Evolutionary conservation across 1,140 invertebrate species (phyloP), one percentile per base, ranked within the genome.

Genomic region (Elysia chlorotica): DNA sequence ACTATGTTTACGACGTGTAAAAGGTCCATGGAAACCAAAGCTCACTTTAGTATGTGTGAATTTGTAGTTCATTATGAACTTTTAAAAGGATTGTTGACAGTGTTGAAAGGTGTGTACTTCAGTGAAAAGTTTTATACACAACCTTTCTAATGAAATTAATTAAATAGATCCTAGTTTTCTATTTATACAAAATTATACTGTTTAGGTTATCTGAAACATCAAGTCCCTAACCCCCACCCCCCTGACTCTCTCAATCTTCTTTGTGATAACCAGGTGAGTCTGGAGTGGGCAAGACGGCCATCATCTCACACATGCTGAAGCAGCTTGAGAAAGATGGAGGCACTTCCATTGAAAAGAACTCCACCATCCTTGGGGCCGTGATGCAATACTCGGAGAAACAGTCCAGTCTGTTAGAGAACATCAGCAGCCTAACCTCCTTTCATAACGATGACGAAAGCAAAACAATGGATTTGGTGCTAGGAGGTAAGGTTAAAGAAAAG

Each of bases 181-280:
- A n/a, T 62, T 35, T n/a, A n/a, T n/a, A n/a, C n/a, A n/a, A n/a
- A n/a, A n/a, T n/a, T n/a, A n/a, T n/a, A n/a, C n/a, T n/a, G n/a
- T n/a, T n/a, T n/a, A n/a, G n/a, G n/a, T n/a, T n/a, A n/a, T n/a
- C n/a, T n/a, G n/a, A n/a, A n/a, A n/a, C n/a, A n/a, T n/a, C n/a
- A n/a, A n/a, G n/a, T n/a, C n/a, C n/a, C n/a, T n/a, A n/a, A n/a
- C n/a, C n/a, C n/a, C n/a, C n/a, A n/a, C n/a, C n/a, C n/a, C n/a
- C n/a, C n/a, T n/a, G n/a, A n/a, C n/a, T n/a, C n/a, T n/a, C n/a
- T n/a, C n/a, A n/a, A n/a, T n/a, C n/a, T n/a, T n/a, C n/a, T n/a
- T n/a, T n/a, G n/a, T n/a, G n/a, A n/a, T n/a, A n/a, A n/a, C n/a
- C 66, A 87, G 87, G 87, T 73, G 86, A 87, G 31, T 85, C 85